Evolutionary conservation across 1,140 invertebrate species (phyloP), one percentile per base, ranked within the genome.

Genomic region (Contarinia nasturtii): DNA sequence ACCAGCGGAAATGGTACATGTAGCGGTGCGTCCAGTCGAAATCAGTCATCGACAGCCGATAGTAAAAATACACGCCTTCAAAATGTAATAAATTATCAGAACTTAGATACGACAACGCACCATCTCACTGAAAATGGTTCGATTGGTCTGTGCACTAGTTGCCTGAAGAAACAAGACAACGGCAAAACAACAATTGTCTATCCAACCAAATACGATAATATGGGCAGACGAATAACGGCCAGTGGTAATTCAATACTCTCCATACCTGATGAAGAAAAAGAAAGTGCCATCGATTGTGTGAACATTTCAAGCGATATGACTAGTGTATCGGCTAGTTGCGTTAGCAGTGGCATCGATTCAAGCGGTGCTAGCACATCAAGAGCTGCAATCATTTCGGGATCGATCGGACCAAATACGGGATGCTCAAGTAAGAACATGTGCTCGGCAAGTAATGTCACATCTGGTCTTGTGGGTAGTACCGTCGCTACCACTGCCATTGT

Each of bases 151-250:
- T 33, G 45, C n/a, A 17, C 34, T 5, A 17, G 45, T 17, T 46
- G 45, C 18, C 21, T 20, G 19, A 38, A 38, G 10, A 46, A 50
- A 40, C 18, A 43, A 12, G 64, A 34, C 53, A 34, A 17, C 22
- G 41, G 10, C 18, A 17, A 34, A 34, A 10, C 34, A 36, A 18
- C 45, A 7, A 15, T 55, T 45, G 49, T 56, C 12, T 56, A 54
- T 7, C 56, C 57, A 2, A 40, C 45, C 15, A 74, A 78, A 33
- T 90, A 90, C 61, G 87, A 91, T 61, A 88, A 88, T 58, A 84
- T 91, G 78, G 87, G 87, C 1, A 81, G 83, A 21, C 70, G 86
- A 53, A 82, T 88, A 11, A 90, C 86, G 7, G 86, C 84, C 2
- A 83, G 82, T 51, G 86, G 86, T 27, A 77, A 75, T 55, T 89